Conservation (phyloP, 2,797 vertebrate species). For the Cercopithecus hamlyni region DNA sequence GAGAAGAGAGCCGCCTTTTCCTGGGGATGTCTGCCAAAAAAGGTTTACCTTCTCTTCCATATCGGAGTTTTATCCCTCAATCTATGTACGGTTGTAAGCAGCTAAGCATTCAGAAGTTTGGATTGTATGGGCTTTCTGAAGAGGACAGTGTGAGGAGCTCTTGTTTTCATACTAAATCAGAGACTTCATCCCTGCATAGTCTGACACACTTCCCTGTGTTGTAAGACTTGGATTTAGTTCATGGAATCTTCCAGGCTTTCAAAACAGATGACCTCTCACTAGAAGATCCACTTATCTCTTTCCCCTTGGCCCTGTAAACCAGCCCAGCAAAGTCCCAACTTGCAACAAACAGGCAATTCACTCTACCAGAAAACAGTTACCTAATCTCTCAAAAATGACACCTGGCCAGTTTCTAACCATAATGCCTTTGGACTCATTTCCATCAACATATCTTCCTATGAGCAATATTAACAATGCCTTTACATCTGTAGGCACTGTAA, state of each 20-base stretch:
- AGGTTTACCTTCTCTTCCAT: neutral
- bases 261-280: constrained; percentile 66
- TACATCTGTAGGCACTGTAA: neutral
- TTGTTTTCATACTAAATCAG: neutral
- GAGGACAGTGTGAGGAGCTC: neutral
- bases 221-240: constrained; percentile 62
- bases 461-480: constrained; percentile 36
- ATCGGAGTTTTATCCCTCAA: neutral
- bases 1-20: rapidly evolving
- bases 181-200: neutral
- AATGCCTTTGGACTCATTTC: constrained; percentile 42
- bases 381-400: constrained; percentile 77
- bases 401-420: constrained; percentile 56
- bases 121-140: neutral
- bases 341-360: constrained; percentile 53
- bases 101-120: neutral
- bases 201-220: constrained; percentile 31
- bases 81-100: neutral
- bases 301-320: neutral
- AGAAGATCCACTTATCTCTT: constrained; percentile 55
- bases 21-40: rapidly evolving
- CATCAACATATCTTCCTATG: neutral
- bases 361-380: constrained; percentile 66
- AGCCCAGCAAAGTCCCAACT: constrained; percentile 54
- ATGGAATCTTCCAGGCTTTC: constrained; percentile 77